Percentiles rank a stretch among this genome's conserved stretches.
phyloP scores from a whole-genome alignment of 2,797 vertebrate species.

The Ficedula albicollis region DNA sequence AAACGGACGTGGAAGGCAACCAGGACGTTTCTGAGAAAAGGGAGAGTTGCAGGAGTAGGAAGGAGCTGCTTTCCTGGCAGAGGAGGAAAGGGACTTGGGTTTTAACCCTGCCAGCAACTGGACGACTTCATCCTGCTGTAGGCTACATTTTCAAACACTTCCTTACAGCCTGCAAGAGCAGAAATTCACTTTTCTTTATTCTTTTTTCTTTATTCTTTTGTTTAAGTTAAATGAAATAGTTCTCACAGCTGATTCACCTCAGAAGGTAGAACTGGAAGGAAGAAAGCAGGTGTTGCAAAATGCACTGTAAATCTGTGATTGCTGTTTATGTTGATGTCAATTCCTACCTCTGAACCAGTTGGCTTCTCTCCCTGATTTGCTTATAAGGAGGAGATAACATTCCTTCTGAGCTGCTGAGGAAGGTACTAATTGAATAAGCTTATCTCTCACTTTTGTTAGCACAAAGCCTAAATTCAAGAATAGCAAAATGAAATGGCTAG shows the following conservation, averaged over 20 bases:
- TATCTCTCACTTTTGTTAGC: background rate
- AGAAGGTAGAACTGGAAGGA: background rate
- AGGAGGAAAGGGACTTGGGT: background rate
- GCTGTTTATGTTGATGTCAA: background rate
- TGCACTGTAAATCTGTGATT: background rate
- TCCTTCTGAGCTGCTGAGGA: background rate
- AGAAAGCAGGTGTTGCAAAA: background rate
- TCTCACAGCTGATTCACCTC: background rate
- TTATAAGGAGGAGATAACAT: background rate
- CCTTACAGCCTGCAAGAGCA: background rate
- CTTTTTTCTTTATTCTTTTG: background rate
- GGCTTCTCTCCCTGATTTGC: background rate
- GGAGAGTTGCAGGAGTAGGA: background rate
- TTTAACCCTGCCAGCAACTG: background rate
- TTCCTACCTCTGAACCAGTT: background rate
- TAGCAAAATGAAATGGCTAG: background rate
- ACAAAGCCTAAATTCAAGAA: background rate
- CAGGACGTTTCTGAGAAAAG: conserved; percentile 47
- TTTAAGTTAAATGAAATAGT: background rate
- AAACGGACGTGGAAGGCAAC: background rate
- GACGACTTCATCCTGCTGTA: background rate
- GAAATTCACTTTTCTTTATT: background rate
- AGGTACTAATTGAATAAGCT: background rate
- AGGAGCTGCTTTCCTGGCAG: conserved; percentile 2
- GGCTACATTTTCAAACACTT: background rate